A percentile compares a stretch with the other conserved stretches of the same genome.
These are phyloP conservation scores for Trachelus troglodyta DNA, from an alignment of 2,888 invertebrate species.

Conservation along the genomic window DNA sequence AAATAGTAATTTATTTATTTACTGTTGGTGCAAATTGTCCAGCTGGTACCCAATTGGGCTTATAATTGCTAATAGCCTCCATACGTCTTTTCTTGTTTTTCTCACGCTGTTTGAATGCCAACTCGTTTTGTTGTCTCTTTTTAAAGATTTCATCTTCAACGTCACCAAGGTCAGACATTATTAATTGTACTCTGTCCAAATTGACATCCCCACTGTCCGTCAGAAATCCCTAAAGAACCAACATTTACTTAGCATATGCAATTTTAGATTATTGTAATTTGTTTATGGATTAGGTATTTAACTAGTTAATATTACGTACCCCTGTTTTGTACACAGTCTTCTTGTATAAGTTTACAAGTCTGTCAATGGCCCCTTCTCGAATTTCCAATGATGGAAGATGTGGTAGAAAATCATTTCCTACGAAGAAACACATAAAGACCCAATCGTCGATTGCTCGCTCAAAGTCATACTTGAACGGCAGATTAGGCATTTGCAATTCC, in stretches of 20 bases:
- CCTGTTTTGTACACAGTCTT: slow-evolving; percentile 93
- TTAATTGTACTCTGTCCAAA: slow-evolving; percentile 92
- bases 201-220: slow-evolving; percentile 96
- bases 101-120: slow-evolving; percentile 82
- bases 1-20: slow-evolving; percentile 39
- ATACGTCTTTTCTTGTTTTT: slow-evolving; percentile 75
- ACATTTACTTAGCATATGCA: slow-evolving; percentile 16
- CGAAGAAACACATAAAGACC: slow-evolving; percentile 99
- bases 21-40: slow-evolving; percentile 86
- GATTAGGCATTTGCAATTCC: slow-evolving; percentile 89
- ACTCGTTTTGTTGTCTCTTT: slow-evolving; percentile 87
- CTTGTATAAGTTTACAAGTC: slow-evolving; percentile 93
- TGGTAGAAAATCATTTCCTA: slow-evolving; percentile 98
- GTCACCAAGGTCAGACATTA: slow-evolving; percentile 92
- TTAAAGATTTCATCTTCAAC: slow-evolving; percentile 98
- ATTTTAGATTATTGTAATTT: not conserved
- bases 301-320: slow-evolving; percentile 47
- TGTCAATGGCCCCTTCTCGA: slow-evolving; percentile 95
- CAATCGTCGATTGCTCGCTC: slow-evolving; percentile 97
- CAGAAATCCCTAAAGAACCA: slow-evolving; percentile 81
- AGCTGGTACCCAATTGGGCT: slow-evolving; percentile 77
- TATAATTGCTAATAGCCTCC: slow-evolving; percentile 69
- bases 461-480: slow-evolving; percentile 95
- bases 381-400: slow-evolving; percentile 98
- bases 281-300: not conserved